Conservation (phyloP, 2,888 invertebrate species). For the Eupithecia subumbrata region DNA sequence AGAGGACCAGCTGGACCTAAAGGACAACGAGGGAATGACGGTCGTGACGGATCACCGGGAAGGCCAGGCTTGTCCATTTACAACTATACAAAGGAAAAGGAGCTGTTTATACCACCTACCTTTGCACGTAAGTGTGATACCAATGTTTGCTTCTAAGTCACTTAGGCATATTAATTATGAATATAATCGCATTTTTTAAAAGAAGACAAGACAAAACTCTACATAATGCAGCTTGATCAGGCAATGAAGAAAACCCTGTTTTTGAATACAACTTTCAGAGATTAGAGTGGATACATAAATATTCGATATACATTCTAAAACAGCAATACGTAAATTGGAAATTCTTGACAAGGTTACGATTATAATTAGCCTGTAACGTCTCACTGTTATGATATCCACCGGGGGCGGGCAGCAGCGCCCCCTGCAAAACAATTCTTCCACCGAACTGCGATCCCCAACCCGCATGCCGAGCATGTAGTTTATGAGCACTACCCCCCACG, state of each 20-base stretch:
- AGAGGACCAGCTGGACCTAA: slow-evolving; percentile 87
- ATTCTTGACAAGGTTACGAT: no score
- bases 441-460: no score
- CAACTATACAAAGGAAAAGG: slow-evolving; percentile 87
- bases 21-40: slow-evolving; percentile 89
- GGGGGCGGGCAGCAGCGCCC: no score
- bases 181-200: background rate
- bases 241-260: background rate
- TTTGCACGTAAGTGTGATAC: slow-evolving; percentile 84
- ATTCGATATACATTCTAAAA: no score
- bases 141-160: background rate
- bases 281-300: no score
- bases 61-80: slow-evolving; percentile 92
- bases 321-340: no score
- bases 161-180: background rate
- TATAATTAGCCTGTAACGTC: no score
- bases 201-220: background rate
- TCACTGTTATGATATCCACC: no score
- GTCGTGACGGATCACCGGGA: slow-evolving; percentile 90
- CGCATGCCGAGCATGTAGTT: no score
- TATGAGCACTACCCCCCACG: no score
- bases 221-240: background rate
- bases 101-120: slow-evolving; percentile 93
- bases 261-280: no score
- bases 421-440: no score